Base-by-base conservation (phyloP, 2,888 invertebrate species). In the Andrena marginata region DNA sequence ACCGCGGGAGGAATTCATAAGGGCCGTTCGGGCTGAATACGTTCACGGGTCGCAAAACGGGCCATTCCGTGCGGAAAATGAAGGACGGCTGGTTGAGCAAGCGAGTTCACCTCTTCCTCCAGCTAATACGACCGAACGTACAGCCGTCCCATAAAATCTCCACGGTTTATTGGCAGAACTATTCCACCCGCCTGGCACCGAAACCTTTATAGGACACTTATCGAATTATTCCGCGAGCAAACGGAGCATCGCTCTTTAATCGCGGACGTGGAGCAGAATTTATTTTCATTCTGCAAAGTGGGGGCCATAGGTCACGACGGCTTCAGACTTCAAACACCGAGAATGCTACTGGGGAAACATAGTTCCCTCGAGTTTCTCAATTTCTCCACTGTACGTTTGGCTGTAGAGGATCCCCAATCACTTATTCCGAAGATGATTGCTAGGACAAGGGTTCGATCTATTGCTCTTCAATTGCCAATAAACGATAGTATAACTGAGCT, bases 191-290 rank as follows among this genome's bases (percentile, higher is more conserved):
- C 23, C 13, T 5, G 42, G 29, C 3, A 5, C 13, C 26, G 42
- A 60, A 70, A 70, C 60, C 29, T 48, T 35, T n/a, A 48, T 70
- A 20, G 56, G 60, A 70, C 60, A 35, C 33, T 48, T 59, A 70
- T 60, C 42, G 42, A 48, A 7, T 69, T 56, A 70, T 60, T 29
- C 13, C 56, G n/a, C 20, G 54, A 29, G 8, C 65, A 13, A 56
- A 23, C 26, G 51, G 23, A 16, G 20, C 29, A 13, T 33, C 20
- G n/a, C n/a, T 23, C 20, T 20, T 35, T 35, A 35, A 20, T 56
- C 20, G 23, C 23, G 20, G 56, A 0, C 23, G 23, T 23, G 23
- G 10, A 13, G 56, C 23, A 56, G 23, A 56, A 56, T 20, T 56
- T 23, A 56, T 26, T 56, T 56, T 56, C 56, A 23, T 10, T 26